A percentile compares a stretch with the other conserved stretches of the same genome.
Conservation (phyloP, 2,113 vertebrate genomes). For the Setophaga petechia region DNA sequence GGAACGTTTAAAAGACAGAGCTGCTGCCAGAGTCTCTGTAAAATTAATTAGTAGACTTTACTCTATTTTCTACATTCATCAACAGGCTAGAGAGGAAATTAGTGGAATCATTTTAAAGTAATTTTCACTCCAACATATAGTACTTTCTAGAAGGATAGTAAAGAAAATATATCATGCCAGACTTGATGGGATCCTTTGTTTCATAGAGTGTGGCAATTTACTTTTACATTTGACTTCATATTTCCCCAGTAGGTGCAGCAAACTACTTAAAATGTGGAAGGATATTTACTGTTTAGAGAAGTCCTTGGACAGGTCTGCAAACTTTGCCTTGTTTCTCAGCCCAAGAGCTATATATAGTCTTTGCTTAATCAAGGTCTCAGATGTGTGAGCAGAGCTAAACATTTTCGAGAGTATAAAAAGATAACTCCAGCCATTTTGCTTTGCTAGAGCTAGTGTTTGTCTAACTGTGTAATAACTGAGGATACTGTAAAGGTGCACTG, state of each 20-base stretch:
- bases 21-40: not conserved
- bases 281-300: not conserved
- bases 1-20: not conserved
- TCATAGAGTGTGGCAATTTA: not conserved
- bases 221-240: not conserved
- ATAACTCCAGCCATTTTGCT: not conserved
- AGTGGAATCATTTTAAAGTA: not conserved
- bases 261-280: not conserved
- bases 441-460: not conserved
- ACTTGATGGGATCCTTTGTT: not conserved
- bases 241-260: not conserved
- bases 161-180: not conserved
- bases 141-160: not conserved
- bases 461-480: not conserved
- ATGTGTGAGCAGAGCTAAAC: not conserved
- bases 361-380: not conserved
- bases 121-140: not conserved
- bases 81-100: not conserved
- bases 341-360: slow-evolving; percentile 1
- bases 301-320: slow-evolving; percentile 18
- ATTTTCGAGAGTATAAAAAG: not conserved
- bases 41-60: not conserved
- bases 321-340: not conserved
- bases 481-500: not conserved
- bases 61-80: not conserved